Percentiles rank a stretch among this genome's conserved stretches.
phyloP scores from a whole-genome alignment of 2,113 vertebrate genomes.

The Tretioscincus oriximinensis region DNA sequence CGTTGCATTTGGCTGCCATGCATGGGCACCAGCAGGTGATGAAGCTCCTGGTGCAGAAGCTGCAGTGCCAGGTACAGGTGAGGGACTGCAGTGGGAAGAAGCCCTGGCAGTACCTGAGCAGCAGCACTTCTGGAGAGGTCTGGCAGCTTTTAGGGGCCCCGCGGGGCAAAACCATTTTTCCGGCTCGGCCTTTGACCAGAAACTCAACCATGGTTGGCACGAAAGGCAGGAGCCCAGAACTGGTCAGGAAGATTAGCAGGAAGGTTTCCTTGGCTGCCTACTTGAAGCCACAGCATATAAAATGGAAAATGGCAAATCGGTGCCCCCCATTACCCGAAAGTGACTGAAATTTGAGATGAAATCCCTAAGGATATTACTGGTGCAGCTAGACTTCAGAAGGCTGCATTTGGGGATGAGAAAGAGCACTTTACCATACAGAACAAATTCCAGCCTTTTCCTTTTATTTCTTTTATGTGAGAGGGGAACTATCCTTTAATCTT shows the following conservation, averaged over 20 bases:
- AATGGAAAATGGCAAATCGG: constrained; percentile 53
- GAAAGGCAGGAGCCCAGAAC: constrained; percentile 48
- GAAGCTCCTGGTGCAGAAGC: constrained; percentile 83
- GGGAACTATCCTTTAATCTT: not conserved
- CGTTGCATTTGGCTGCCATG: constrained; percentile 89
- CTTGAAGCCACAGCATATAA: constrained; percentile 64
- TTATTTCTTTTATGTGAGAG: constrained; percentile 7
- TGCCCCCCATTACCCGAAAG: constrained; percentile 41
- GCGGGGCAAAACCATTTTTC: constrained; percentile 69
- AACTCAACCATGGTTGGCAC: not conserved
- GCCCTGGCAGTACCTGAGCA: constrained; percentile 88
- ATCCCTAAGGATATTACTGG: not conserved
- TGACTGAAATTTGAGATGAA: constrained; percentile 47
- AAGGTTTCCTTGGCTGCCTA: constrained; percentile 69
- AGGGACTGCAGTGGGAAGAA: constrained; percentile 85
- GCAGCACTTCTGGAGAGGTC: constrained; percentile 71
- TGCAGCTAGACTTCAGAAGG: not conserved
- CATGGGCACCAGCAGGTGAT: constrained; percentile 83
- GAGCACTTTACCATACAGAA: not conserved
- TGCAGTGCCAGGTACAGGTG: constrained; percentile 76
- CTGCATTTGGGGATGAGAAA: not conserved
- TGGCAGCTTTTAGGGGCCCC: constrained; percentile 85
- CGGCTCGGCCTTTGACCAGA: constrained; percentile 56
- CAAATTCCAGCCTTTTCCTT: no score
- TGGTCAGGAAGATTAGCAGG: constrained; percentile 52